Percentiles rank a stretch among this genome's conserved stretches.
These are phyloP conservation scores for Lymantria monacha DNA, from an alignment of 2,888 invertebrate genomes.

Conservation along the genomic window DNA sequence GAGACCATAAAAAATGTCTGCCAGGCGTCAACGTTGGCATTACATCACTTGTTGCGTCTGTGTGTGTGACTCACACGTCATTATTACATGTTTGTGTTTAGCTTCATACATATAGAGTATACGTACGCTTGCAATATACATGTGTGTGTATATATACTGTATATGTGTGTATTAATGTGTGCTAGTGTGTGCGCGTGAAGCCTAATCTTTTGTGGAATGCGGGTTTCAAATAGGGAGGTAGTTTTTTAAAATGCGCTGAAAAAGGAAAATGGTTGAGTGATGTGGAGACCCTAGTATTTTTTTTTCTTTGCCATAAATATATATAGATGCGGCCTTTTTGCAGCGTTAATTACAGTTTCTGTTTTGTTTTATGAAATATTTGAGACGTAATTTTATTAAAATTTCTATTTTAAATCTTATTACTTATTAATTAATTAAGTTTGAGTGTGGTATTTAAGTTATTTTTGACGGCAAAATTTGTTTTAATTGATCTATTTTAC, in stretches of 20 bases:
- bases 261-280: constrained; percentile 64
- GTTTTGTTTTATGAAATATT: constrained; percentile 1
- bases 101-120: neutral
- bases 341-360: constrained; percentile 22
- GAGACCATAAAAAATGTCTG: constrained; percentile 80
- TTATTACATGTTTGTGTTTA: constrained; percentile 30
- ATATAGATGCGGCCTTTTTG: constrained; percentile 21
- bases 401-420: no score
- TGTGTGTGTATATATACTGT: constrained; percentile 52
- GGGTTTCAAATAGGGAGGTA: constrained; percentile 71
- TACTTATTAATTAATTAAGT: no score
- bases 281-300: constrained; percentile 38
- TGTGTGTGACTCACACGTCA: constrained; percentile 38
- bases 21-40: constrained; percentile 71
- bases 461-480: no score
- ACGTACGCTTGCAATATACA: constrained; percentile 12
- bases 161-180: constrained; percentile 31
- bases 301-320: constrained; percentile 30
- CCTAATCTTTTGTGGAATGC: constrained; percentile 80
- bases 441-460: no score
- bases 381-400: no score
- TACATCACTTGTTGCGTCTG: constrained; percentile 61
- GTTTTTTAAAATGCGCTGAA: constrained; percentile 66
- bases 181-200: constrained; percentile 45
- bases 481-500: no score